Base-by-base conservation (phyloP, 1,140 invertebrate genomes). In the Aphelenchoides besseyi region DNA sequence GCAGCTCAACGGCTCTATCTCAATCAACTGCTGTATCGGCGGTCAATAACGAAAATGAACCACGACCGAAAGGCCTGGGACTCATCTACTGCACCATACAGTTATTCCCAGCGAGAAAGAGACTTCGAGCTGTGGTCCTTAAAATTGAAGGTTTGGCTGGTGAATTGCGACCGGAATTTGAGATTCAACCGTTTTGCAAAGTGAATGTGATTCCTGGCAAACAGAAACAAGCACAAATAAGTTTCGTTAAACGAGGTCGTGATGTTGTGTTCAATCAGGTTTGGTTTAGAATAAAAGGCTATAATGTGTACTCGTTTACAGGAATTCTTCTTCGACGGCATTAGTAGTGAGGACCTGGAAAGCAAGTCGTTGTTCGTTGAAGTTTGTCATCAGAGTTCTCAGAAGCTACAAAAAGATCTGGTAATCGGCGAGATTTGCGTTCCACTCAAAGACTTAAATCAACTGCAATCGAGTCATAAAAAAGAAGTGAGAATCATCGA, bases 181-280 rank as follows among this genome's bases (percentile, higher is more conserved):
- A 84, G 55, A 79, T 83, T 30, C 79, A 83, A 59, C 74, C 83
- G n/a, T 71, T 85, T 67, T 81, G 78, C 73, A 83, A 84, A 64
- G 74, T 83, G 26, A 74, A 68, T 35, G 67, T 83, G 29, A 70
- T 69, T 2, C 82, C 83, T 8, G 70, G 79, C 23, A 83, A 83
- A 35, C 48, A 64, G 36, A 76, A 74, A 30, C 81, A 83, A 36
- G 72, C 82, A 68, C 76, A 81, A 62, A 37, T 37, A 3, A 73
- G 75, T 32, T 76, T 81, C 33, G 78, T 85, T 9, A 83, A 84
- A 66, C 53, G 82, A 36, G 83, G 83, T 12, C 26, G 82, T 2
- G 75, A 83, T 71, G 80, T 76, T n/a, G 80, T 84, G 29, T 83
- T 79, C 66, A 83, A 83, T 69, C 81, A 84, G 68, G 80, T 84